Evolutionary conservation across 2,797 vertebrate genomes (phyloP).

Genomic region (Oreochromis mossambicus): DNA sequence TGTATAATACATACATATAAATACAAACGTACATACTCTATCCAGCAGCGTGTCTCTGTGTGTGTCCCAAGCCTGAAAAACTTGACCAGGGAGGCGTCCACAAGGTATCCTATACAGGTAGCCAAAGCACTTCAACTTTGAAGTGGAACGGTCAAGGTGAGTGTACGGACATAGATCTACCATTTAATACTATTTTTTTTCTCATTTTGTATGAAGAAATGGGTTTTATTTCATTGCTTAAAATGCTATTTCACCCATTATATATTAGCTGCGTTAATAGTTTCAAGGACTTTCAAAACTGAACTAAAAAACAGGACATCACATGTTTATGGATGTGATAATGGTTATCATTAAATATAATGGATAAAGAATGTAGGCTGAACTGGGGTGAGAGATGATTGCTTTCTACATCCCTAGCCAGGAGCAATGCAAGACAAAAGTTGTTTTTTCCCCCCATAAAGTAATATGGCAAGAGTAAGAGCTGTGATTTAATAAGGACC

Average conservation of each 20-base stretch:
- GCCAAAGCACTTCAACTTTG: neutral
- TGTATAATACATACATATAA: neutral
- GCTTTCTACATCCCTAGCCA: neutral
- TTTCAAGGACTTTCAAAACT: neutral
- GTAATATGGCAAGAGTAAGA: neutral
- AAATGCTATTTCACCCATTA: rapidly evolving
- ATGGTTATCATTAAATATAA: neutral
- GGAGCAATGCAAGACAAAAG: neutral
- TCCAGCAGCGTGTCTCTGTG: neutral
- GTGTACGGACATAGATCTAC: neutral
- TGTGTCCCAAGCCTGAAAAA: neutral
- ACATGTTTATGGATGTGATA: neutral
- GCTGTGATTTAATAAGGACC: neutral
- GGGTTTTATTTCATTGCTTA: neutral
- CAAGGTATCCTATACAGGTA: neutral
- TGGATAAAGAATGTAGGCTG: neutral
- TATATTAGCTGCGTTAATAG: neutral
- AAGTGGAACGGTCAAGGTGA: neutral
- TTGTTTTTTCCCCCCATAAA: neutral
- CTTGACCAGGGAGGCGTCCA: neutral
- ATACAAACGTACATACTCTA: neutral
- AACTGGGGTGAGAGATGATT: neutral
- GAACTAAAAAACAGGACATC: neutral
- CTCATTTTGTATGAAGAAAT: neutral
- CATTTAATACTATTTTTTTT: neutral